Evolutionary conservation across 2,113 vertebrate species (phyloP).

Genomic region (Hystrix cristata): DNA sequence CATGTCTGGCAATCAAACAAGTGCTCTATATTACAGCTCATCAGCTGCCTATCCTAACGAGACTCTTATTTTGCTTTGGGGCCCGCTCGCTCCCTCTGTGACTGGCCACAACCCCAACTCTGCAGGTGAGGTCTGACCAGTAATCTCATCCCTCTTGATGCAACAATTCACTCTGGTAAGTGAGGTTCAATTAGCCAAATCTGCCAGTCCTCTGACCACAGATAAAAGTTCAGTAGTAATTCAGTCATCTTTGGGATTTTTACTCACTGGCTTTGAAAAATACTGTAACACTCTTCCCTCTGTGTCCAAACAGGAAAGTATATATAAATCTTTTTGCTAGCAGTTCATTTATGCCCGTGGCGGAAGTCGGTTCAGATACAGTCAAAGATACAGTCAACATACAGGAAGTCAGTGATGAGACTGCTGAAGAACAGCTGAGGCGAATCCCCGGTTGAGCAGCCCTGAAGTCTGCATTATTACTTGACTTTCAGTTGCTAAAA

Average conservation of each 20-base stretch:
- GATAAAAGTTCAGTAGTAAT: background rate
- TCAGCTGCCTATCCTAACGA: background rate
- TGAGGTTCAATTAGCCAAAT: conserved; percentile 19
- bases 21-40: background rate
- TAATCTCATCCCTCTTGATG: background rate
- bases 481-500: conserved; percentile 26
- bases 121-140: background rate
- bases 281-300: background rate
- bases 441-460: background rate
- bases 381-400: background rate
- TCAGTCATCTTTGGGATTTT: background rate
- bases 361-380: background rate
- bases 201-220: background rate
- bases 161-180: background rate
- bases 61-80: background rate
- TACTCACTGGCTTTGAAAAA: conserved; percentile 59
- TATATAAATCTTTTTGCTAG: conserved; percentile 31
- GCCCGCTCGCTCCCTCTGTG: background rate
- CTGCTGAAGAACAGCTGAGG: background rate
- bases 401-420: background rate
- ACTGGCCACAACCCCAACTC: background rate
- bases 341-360: background rate
- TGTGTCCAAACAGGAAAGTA: background rate
- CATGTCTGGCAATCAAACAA: background rate
- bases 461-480: background rate